Base-by-base conservation (phyloP, 1,140 invertebrate species). In the Orius laevigatus region DNA sequence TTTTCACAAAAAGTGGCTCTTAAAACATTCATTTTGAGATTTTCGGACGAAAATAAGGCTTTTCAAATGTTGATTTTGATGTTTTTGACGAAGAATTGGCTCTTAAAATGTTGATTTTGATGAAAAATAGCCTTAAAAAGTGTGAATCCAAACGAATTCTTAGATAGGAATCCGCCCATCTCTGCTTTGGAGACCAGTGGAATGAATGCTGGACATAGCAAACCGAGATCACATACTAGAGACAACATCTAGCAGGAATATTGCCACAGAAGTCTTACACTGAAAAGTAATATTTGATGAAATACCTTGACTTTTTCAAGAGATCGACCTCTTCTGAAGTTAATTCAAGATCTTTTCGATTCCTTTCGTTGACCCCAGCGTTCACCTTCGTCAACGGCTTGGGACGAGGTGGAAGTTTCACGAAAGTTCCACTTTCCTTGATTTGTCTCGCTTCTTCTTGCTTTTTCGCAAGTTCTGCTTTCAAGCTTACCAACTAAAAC, bases 381-480 rank as follows among this genome's bases (percentile, higher is more conserved):
- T 49, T 52, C 51, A 31, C 38, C 54, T 49, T 46, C 42, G 57
- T 5, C 8, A 56, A 52, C 47, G 62, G 32, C 34, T 46, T 63
- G 51, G 65, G 57, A 53, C 60, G 63, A 48, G 63, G 59, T 60
- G 64, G 56, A 49, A 46, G 58, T 54, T 59, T 57, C 16, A 66
- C 63, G 53, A 65, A 68, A 52, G 62, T 62, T 33, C 62, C 57
- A 45, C 70, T 52, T 47, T 64, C 66, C 56, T 78, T 84, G 3
- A 72, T 72, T 56, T 75, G 69, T 38, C 70, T 69, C 2, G 83
- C 71, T 64, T 86, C 82, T 58, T 78, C 71, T 63, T 84, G 78
- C 61, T 87, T 88, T 42, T 75, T 70, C 11, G 80, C 57, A 32
- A 88, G 63, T 63, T 88, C 84, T 2, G 83, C 81, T 67, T 81